Percentiles rank a stretch among this genome's conserved stretches.
Conservation (phyloP, 2,888 invertebrate genomes). For the Catocala sponsa region DNA sequence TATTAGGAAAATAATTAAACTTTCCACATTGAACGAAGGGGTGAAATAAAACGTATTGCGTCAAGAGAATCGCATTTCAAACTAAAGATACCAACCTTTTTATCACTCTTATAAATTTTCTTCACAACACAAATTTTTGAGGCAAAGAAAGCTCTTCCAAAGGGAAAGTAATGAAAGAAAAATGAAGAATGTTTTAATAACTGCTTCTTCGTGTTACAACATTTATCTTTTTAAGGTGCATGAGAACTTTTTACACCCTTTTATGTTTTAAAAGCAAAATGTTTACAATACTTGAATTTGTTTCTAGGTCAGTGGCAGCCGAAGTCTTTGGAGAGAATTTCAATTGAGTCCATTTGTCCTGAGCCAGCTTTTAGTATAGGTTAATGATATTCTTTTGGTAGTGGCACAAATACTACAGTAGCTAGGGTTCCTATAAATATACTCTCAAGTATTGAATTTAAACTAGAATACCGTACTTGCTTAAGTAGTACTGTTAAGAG, state of each 20-base stretch:
- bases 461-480: conserved; percentile 4
- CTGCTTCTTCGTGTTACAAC: conserved; percentile 39
- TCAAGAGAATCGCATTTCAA: neutral
- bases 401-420: conserved; percentile 9
- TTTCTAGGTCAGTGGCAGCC: conserved; percentile 46
- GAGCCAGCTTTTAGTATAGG: conserved; percentile 24
- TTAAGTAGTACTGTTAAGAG: neutral
- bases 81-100: neutral
- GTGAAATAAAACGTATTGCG: conserved; percentile 46
- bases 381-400: conserved; percentile 30
- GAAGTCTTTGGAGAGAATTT: conserved; percentile 45
- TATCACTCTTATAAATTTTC: conserved; percentile 12
- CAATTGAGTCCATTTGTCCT: conserved; percentile 50
- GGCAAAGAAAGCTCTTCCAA: conserved; percentile 46
- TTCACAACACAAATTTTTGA: conserved; percentile 34
- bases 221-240: conserved; percentile 44
- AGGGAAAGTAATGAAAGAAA: conserved; percentile 45
- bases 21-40: conserved; percentile 39
- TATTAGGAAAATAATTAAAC: conserved; percentile 65
- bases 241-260: conserved; percentile 37
- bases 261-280: conserved; percentile 46
- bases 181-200: conserved; percentile 56
- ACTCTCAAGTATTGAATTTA: neutral
- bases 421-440: neutral
- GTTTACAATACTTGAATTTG: conserved; percentile 49